Evolutionary conservation across 1,140 invertebrate species (phyloP), one percentile per base, ranked within the genome.

Genomic region (Globodera rostochiensis): DNA sequence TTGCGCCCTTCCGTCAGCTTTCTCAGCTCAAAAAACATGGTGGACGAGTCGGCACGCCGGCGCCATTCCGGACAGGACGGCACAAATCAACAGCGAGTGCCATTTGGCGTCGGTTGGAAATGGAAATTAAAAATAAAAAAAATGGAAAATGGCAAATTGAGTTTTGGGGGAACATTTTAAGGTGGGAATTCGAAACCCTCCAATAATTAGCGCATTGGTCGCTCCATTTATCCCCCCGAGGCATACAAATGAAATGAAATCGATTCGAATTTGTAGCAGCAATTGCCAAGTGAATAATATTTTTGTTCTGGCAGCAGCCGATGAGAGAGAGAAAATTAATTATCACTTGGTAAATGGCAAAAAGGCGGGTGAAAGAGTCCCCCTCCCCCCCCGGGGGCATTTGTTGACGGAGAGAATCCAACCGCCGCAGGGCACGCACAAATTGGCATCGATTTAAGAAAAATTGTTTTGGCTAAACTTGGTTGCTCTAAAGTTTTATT

Each of bases 1-100:
- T 49, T 71, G n/a, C 76, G 76, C 25, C 64, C 76, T 11, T 70
- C 76, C 45, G 19, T 77, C 19, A 47, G 36, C 9, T 50, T 78
- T 6, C 50, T 67, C 13, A 36, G 19, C 21, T 6, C 60, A 1
- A 6, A 8, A 3, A 77, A 36, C 25, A 36, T 36, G 25, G 25
- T 49, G 69, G 69, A 71, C 69, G 69, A 71, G 25, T 69, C 66
- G 66, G 25, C 69, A 47, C 69, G 69, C 3, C 25, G 69, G 13
- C 69, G 69, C 46, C 69, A 71, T 19, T 71, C 69, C 7, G 75
- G 50, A 50, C 75, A 77, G 36, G 67, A 53, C 57, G 50, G 50
- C 6, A 53, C 67, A 2, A 36, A 36, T 36, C 25, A 36, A 36
- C 25, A 36, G 25, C 25, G 25, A 36, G 25, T 36, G 25, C 25